A percentile compares a stretch with the other conserved stretches of the same genome.
Conservation (phyloP, 2,797 vertebrate genomes). For the Muscicapa striata region DNA sequence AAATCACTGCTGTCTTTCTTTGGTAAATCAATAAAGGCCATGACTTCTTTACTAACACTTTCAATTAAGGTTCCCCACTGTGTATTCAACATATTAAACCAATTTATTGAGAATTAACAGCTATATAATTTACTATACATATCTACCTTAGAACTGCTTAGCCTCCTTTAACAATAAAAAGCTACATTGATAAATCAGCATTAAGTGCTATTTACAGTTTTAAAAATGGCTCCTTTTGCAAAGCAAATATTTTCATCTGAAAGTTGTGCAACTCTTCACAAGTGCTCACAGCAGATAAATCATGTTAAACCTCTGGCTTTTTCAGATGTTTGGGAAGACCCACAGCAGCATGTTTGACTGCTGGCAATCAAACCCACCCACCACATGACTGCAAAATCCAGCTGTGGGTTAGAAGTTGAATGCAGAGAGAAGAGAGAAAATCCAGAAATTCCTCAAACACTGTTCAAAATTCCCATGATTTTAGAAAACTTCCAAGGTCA, state of each 20-base stretch:
- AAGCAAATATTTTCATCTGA: constrained; percentile 27
- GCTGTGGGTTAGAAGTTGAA: not conserved
- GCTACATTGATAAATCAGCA: not conserved
- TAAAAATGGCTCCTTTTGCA: not conserved
- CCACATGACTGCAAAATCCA: constrained; percentile 1
- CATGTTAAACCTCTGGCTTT: not conserved
- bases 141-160: constrained; percentile 8
- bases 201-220: not conserved
- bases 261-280: not conserved
- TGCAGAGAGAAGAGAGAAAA: not conserved
- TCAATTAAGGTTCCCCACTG: constrained; percentile 48
- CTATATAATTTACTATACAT: not conserved
- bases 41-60: constrained; percentile 44
- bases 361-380: not conserved
- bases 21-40: constrained; percentile 44
- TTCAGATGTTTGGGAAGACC: not conserved
- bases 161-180: not conserved
- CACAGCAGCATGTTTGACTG: not conserved
- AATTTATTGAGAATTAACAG: constrained; percentile 46
- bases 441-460: not conserved
- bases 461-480: not conserved
- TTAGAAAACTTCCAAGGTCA: not conserved
- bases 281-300: constrained; percentile 11
- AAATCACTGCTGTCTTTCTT: not conserved
- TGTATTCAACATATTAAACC: constrained; percentile 44